These are phyloP conservation scores for Andinoacara biseriatus DNA, from an alignment of 2,113 vertebrate genomes.

Conservation along the genomic window DNA sequence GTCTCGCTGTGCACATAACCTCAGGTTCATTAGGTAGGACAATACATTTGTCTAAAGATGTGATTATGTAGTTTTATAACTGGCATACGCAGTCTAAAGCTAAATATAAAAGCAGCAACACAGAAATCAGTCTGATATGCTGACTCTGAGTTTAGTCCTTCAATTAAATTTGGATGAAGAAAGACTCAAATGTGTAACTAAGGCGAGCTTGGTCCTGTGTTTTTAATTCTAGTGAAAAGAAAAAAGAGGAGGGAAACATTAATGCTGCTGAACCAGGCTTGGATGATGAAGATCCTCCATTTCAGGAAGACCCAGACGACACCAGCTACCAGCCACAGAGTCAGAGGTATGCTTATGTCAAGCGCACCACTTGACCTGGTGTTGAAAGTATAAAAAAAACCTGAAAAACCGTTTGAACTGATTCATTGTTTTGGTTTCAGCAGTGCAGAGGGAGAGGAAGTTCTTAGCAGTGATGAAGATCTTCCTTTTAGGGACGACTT, in stretches of 20 bases:
- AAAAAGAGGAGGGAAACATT: constrained; percentile 57
- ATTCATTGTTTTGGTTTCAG: constrained; percentile 50
- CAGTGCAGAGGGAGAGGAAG: constrained; percentile 85
- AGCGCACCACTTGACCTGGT: neutral
- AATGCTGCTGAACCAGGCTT: constrained; percentile 76
- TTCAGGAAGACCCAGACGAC: constrained; percentile 88
- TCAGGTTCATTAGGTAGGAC: neutral
- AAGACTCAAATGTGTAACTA: neutral
- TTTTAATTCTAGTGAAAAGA: constrained; percentile 65
- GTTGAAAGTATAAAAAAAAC: neutral
- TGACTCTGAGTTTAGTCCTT: neutral
- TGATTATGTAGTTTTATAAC: neutral
- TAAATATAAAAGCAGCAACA: neutral
- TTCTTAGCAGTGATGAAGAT: constrained; percentile 90
- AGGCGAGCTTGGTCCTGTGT: neutral
- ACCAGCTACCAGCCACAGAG: constrained; percentile 85
- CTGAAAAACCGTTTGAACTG: neutral
- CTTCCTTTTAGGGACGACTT: constrained; percentile 93
- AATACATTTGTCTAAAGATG: neutral
- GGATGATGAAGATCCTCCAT: constrained; percentile 85
- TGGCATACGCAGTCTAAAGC: neutral
- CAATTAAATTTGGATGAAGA: neutral
- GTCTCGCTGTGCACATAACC: neutral
- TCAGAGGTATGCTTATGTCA: constrained; percentile 81
- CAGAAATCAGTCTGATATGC: neutral